Evolutionary conservation across 2,797 vertebrate genomes (phyloP).

Genomic region (Melanogrammus aeglefinus): DNA sequence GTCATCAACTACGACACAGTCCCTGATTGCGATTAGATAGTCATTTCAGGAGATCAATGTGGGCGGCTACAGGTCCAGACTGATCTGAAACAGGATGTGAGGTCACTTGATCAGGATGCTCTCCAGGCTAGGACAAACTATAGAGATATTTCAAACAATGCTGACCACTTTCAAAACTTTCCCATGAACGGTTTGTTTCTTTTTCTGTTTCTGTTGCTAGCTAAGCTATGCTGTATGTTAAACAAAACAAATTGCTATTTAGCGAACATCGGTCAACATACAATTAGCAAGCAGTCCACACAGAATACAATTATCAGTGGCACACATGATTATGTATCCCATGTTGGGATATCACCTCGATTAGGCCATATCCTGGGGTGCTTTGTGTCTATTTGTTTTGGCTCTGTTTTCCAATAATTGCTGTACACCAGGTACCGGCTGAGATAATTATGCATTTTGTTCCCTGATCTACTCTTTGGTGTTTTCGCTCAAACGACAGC

Average conservation of each 20-base stretch:
- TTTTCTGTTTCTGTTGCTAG: neutral
- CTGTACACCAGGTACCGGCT: slow-evolving; percentile 3
- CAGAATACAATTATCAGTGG: neutral
- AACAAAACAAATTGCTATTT: slow-evolving; percentile 18
- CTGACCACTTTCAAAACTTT: too few species aligned
- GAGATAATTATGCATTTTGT: slow-evolving; percentile 30
- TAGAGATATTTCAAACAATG: too few species aligned
- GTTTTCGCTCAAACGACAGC: slow-evolving; percentile 25
- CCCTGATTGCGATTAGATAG: too few species aligned
- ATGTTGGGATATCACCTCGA: slow-evolving; percentile 13
- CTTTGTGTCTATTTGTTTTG: slow-evolving; percentile 4
- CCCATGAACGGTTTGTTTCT: neutral
- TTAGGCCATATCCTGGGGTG: slow-evolving; percentile 13
- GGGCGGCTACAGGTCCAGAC: too few species aligned
- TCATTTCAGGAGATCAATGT: too few species aligned
- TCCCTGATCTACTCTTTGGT: slow-evolving; percentile 34
- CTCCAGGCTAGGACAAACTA: too few species aligned
- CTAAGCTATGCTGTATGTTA: neutral
- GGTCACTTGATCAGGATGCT: too few species aligned
- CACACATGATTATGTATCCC: neutral
- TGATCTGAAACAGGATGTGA: too few species aligned
- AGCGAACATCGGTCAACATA: neutral
- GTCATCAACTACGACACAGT: too few species aligned
- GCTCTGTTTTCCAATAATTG: slow-evolving; percentile 32
- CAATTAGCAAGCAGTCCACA: neutral